Evolutionary conservation across 2,113 vertebrate species (phyloP).

Genomic region (Todiramphus chloris): DNA sequence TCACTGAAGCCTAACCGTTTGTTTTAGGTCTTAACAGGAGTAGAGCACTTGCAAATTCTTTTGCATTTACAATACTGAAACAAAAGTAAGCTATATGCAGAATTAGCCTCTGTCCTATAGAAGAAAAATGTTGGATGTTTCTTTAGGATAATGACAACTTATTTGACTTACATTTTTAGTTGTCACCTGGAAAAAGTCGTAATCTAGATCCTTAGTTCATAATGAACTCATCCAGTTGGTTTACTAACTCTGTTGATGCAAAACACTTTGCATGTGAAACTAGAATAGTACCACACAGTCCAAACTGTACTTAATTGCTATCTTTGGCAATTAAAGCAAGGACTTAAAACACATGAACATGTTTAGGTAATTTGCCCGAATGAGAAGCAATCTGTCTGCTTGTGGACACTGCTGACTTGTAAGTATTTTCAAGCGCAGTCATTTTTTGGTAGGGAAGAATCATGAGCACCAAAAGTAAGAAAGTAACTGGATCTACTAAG

Average conservation of each 20-base stretch:
- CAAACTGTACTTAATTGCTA: not conserved
- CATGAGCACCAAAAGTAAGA: not conserved
- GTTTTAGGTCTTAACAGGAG: not conserved
- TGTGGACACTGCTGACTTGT: not conserved
- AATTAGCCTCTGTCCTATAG: not conserved
- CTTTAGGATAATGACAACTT: not conserved
- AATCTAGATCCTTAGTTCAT: not conserved
- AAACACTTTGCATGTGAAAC: too few species aligned
- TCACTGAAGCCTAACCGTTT: not conserved
- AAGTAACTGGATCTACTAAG: not conserved
- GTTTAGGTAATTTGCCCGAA: not conserved
- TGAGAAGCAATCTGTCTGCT: not conserved
- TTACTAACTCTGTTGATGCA: not conserved
- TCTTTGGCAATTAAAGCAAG: not conserved
- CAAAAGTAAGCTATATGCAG: not conserved
- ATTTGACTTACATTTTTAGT: not conserved
- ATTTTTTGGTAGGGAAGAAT: not conserved
- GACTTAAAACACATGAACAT: not conserved
- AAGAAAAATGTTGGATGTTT: not conserved
- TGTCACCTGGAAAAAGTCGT: not conserved
- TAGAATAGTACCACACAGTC: not conserved
- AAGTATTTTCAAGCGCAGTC: not conserved
- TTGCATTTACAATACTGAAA: not conserved
- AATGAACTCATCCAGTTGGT: not conserved
- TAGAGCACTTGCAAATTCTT: not conserved